Percentiles rank a stretch among this genome's conserved stretches.
Conservation (phyloP, 2,888 invertebrate genomes). For the Cistogaster globosa region DNA sequence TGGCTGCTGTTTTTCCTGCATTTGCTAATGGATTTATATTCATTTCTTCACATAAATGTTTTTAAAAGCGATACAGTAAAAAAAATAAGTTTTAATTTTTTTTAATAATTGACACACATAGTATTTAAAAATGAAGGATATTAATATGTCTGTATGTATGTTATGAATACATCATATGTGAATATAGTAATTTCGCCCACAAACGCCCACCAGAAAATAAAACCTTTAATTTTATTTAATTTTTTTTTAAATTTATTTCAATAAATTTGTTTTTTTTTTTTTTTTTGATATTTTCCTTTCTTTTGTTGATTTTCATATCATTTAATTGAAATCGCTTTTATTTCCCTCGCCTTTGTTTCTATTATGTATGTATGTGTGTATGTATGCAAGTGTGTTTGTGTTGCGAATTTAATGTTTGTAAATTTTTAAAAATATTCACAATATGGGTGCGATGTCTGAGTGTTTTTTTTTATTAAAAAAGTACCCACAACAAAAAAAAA, state of each 20-base stretch:
- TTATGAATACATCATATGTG: background rate
- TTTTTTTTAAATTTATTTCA: slow-evolving; percentile 33
- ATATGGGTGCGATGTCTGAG: slow-evolving; percentile 57
- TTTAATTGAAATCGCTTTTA: slow-evolving; percentile 75
- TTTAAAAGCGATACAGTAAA: too few species aligned
- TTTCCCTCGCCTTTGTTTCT: slow-evolving; percentile 54
- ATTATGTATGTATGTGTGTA: background rate
- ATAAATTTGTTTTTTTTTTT: slow-evolving; percentile 29
- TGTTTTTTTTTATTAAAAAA: slow-evolving; percentile 15
- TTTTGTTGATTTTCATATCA: slow-evolving; percentile 73
- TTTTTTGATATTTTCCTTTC: slow-evolving; percentile 6
- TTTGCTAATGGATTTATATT: too few species aligned
- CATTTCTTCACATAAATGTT: too few species aligned
- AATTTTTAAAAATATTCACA: background rate
- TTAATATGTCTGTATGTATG: background rate
- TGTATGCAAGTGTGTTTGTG: slow-evolving; percentile 9
- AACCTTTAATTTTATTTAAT: slow-evolving; percentile 68
- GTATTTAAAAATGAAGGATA: background rate
- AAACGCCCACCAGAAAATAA: slow-evolving; percentile 65
- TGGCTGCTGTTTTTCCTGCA: too few species aligned
- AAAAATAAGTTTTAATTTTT: too few species aligned
- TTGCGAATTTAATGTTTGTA: background rate
- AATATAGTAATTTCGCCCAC: slow-evolving; percentile 62
- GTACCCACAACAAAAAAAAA: slow-evolving; percentile 1
- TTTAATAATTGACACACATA: too few species aligned